phyloP scores from a whole-genome alignment of 2,888 invertebrate genomes.

The Dynastes maya region DNA sequence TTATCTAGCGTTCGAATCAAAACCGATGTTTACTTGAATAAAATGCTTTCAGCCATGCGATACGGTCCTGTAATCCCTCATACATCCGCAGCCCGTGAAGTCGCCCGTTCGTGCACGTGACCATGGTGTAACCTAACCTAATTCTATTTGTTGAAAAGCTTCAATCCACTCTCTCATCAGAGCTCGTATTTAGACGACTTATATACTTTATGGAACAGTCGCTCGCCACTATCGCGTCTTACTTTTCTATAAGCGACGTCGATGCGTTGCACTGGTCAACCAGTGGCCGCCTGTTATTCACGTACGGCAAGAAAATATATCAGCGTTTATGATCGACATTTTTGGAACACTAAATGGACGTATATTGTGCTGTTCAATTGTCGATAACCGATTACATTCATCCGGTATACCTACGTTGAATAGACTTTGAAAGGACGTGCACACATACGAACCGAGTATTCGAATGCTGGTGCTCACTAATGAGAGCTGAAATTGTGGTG shows the following conservation, averaged over 20 bases:
- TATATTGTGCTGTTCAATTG: constrained; percentile 61
- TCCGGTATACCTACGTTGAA: constrained; percentile 29
- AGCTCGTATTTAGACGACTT: constrained; percentile 61
- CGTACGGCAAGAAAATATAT: constrained; percentile 60
- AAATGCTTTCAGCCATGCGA: neutral
- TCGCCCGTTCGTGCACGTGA: constrained; percentile 55
- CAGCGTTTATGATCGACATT: constrained; percentile 64
- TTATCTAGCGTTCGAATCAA: no score
- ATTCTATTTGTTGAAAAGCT: constrained; percentile 64
- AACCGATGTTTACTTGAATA: no score
- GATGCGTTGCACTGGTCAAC: constrained; percentile 38
- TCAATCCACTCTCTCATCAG: constrained; percentile 62
- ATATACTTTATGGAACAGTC: constrained; percentile 60
- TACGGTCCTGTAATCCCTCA: neutral
- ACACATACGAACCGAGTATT: neutral
- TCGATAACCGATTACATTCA: constrained; percentile 58
- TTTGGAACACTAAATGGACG: constrained; percentile 61
- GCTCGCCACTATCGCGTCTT: constrained; percentile 53
- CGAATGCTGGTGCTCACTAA: neutral
- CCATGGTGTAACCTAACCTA: constrained; percentile 61
- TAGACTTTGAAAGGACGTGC: neutral
- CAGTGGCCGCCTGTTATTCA: constrained; percentile 54
- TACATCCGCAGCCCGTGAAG: constrained; percentile 14
- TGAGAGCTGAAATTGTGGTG: neutral
- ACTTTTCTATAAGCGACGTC: constrained; percentile 33